Base-by-base conservation (phyloP, 2,113 vertebrate species). In the Theristicus caerulescens region DNA sequence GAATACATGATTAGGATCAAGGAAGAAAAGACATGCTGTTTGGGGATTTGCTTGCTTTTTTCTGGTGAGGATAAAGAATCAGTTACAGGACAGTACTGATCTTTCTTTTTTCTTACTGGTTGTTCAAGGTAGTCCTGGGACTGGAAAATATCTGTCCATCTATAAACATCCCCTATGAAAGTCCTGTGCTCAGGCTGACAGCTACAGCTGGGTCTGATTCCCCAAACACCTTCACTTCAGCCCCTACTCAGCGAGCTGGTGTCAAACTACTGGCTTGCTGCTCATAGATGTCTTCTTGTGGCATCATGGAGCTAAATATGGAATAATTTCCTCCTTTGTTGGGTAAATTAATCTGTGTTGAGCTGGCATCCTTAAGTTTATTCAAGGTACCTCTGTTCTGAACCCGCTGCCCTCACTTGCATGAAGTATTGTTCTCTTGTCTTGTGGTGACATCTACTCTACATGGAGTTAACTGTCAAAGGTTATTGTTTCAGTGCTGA, bases 51-150 rank as follows among this genome's bases (percentile, higher is more conserved):
- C 21, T 81, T 66, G 20, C 21, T 87, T 52, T 32, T 70, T 82
- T 70, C 55, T 84, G 21, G 1, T 46, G 13, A 82, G 36, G 8
- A 26, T 47, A 17, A 32, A 34, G 22, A 66, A 84, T 10, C 7
- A 40, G 4, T 42, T 67, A 32, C 16, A 52, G 24, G 34, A 66
- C 4, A 62, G 15, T 24, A 52, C 6, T 0, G 0, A 13, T 31
- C 6, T 24, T 42, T 29, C 8, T 44, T 52, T 74, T 36, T 32
- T 7, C 34, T 86, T 47, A 38, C 12, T 57, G 49, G 6, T 1
- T 65, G 16, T 57, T 57, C 11, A 66, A 32, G 24, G 42, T 87
- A 82, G 42, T 69, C 12, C 31, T 66, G 26, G 24, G 29, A 52
- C 26, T 73, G 19, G 20, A 46, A 73, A 83, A 38, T 6, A 0